Evolutionary conservation across 1,140 invertebrate species (phyloP), one percentile per base, ranked within the genome.

Genomic region (Pogonomyrmex barbatus): DNA sequence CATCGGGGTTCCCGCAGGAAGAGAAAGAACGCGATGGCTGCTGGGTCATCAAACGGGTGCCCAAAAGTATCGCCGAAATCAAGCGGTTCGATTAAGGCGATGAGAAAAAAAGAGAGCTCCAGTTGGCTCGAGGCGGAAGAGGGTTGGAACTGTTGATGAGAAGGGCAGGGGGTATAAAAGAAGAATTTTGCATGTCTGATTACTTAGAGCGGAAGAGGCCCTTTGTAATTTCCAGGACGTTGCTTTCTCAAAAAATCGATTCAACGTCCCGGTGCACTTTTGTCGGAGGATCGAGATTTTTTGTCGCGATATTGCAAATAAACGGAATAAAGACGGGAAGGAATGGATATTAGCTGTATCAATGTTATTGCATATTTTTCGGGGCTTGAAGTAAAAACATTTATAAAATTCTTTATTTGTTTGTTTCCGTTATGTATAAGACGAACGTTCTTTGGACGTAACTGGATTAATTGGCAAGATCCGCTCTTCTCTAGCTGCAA

Each of bases 121-220:
- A 12, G 42, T 79, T 50, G 52, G 36, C n/a, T 6, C 5, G 67
- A 58, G 14, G 12, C 14, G 14, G 12, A 45, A 47, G 36, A 58
- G 47, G 5, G 42, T 17, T n/a, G 54, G 73, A 73, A 39, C 42
- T 24, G 52, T 45, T 77, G 33, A 78, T 36, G 77, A 88, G 73
- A 60, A 58, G 39, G 47, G 47, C 9, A 84, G 79, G 68, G 63
- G 78, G 82, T 12, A 86, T 79, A 91, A 91, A 91, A 91, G 89
- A 67, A 91, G 89, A 87, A 90, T 91, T 91, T 91, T 91, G 89
- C 89, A 91, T 91, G 89, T 91, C 89, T 91, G 89, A 91, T 91
- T 91, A 91, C 89, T 91, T 90, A 90, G 78, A 82, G 67, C 78
- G 89, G 78, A 79, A 88, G 63, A 90, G 84, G 67, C 73, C 73